These are phyloP conservation scores for Dendrolimus pini DNA, from an alignment of 2,888 invertebrate species.

Conservation along the genomic window DNA sequence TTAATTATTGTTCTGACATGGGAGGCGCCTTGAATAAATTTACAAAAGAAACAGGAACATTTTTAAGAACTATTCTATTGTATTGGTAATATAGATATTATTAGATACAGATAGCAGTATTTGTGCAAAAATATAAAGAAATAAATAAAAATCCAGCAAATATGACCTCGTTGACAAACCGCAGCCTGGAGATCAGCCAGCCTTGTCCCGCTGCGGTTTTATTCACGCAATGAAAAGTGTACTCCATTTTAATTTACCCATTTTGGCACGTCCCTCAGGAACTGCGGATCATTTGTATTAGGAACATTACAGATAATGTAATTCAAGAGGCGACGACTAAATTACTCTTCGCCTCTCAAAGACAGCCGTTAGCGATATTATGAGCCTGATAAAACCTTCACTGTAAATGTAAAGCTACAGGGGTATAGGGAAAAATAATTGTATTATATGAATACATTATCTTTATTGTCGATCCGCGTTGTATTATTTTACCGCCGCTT, in stretches of 20 bases:
- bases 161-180: slow-evolving; percentile 30
- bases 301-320: slow-evolving; percentile 49
- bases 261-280: slow-evolving; percentile 63
- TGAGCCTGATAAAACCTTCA: slow-evolving; percentile 28
- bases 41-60: too few species aligned
- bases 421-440: slow-evolving; percentile 33
- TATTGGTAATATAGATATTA: too few species aligned
- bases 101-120: too few species aligned
- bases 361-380: slow-evolving; percentile 34
- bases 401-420: slow-evolving; percentile 24
- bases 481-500: slow-evolving; percentile 26
- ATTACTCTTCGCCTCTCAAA: slow-evolving; percentile 34
- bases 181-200: slow-evolving; percentile 1
- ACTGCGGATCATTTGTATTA: slow-evolving; percentile 60
- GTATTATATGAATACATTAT: slow-evolving; percentile 30
- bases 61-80: too few species aligned
- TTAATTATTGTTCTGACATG: too few species aligned
- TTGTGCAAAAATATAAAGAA: slow-evolving; percentile 6
- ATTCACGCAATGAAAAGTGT: slow-evolving; percentile 36
- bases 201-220: slow-evolving; percentile 30
- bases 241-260: slow-evolving; percentile 67
- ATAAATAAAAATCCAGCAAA: slow-evolving; percentile 28
- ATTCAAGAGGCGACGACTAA: slow-evolving; percentile 43
- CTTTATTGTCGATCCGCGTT: slow-evolving; percentile 23
- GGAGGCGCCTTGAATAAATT: too few species aligned